Percentiles rank a stretch among this genome's conserved stretches.
phyloP scores from a whole-genome alignment of 2,797 vertebrate genomes.

The Ataeniobius toweri region DNA sequence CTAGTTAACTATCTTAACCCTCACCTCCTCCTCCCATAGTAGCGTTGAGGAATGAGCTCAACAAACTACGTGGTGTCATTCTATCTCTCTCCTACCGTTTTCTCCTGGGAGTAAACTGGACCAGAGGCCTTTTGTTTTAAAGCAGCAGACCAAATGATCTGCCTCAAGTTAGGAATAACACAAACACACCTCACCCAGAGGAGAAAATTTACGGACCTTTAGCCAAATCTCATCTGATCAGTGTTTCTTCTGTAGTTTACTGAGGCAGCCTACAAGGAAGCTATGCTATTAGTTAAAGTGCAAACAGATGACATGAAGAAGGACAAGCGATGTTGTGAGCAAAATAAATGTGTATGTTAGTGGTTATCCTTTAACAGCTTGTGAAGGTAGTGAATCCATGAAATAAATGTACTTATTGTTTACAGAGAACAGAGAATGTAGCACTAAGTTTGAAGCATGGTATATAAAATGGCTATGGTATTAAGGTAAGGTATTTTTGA shows the following conservation, averaged over 20 bases:
- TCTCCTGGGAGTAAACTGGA: constrained; percentile 61
- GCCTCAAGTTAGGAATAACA: constrained; percentile 48
- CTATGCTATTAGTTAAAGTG: constrained; percentile 33
- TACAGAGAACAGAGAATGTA: neutral
- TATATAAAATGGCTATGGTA: neutral
- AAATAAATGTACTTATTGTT: constrained; percentile 13
- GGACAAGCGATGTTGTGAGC: constrained; percentile 20
- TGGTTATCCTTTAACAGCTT: neutral
- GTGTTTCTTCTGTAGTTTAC: constrained; percentile 35
- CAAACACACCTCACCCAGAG: constrained; percentile 35
- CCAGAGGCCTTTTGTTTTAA: constrained; percentile 72
- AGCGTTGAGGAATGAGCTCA: constrained; percentile 67
- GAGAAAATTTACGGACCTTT: constrained; percentile 23
- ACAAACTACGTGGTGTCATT: constrained; percentile 61
- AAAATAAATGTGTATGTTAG: constrained; percentile 6
- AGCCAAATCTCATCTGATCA: constrained; percentile 59
- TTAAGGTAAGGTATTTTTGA: neutral
- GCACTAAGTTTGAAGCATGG: neutral
- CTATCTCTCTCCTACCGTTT: constrained; percentile 30
- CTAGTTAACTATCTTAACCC: constrained; percentile 77
- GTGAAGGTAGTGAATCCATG: neutral
- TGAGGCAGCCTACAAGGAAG: constrained; percentile 38
- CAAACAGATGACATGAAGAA: constrained; percentile 22
- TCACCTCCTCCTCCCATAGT: constrained; percentile 61
- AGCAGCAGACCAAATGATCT: constrained; percentile 70